Base-by-base conservation (phyloP, 2,797 vertebrate species). In the Simalia tracyae region DNA sequence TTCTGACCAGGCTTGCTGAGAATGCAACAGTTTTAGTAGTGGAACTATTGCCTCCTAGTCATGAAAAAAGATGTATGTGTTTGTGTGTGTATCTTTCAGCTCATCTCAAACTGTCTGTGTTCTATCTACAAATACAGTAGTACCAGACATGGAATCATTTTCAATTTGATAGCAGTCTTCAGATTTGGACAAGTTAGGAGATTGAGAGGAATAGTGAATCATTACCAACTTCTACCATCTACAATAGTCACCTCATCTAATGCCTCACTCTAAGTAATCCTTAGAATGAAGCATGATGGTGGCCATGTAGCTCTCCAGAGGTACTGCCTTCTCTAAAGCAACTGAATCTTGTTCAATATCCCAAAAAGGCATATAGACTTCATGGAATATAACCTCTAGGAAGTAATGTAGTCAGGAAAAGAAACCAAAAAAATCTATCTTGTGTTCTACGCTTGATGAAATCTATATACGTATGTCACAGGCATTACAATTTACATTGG, bases 1-100 rank as follows among this genome's bases (percentile, higher is more conserved):
- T 93, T 92, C 92, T 7, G 64, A 46, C 93, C 94, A 59, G 94
- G 92, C 46, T 91, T 59, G 95, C 92, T 17, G 91, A 87, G 91
- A 94, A 85, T 14, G 2, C 10, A 66, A 91, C 93, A 36, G 85
- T 91, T 66, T 56, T 94, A 94, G 90, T 92, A 92, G 89, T 87
- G 72, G 92, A 50, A 15, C 59, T 72, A 54, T 61, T 0, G 94
- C 89, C 81, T 46, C 87, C 42, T 36, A 68, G 63, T 24, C 90
- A 93, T 54, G 84, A 92, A 87, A 92, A 22, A 54, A 54, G 85
- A 50, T 19, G 54, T 24, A 50, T 31, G 4, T 46, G 60, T n/a
- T 24, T 24, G 56, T 26, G 42, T 3, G 46, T 54, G 57, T 31
- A 60, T 61, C 17, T 28, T 64, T 88, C 36, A 88, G 8, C 36